Evolutionary conservation across 2,888 invertebrate genomes (phyloP).

Genomic region (Noctuana brunneofusca): DNA sequence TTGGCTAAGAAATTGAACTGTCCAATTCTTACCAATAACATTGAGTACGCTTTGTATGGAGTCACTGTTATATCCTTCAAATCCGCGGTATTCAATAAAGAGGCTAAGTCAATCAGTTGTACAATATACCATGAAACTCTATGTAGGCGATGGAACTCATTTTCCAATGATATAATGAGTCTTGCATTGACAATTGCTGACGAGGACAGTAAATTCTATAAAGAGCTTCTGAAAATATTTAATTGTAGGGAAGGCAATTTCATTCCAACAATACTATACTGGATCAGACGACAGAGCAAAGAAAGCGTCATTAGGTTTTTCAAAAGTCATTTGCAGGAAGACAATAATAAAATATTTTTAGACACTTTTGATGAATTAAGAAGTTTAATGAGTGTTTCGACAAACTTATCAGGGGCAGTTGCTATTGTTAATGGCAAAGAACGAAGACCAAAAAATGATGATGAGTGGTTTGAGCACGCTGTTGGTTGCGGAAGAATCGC

Average conservation of each 20-base stretch:
- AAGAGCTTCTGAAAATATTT: conserved; percentile 35
- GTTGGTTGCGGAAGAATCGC: conserved; percentile 44
- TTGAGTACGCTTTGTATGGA: conserved; percentile 45
- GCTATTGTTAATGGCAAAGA: neutral
- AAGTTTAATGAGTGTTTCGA: neutral
- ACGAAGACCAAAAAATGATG: neutral
- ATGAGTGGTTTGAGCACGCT: conserved; percentile 42
- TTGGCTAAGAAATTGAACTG: conserved; percentile 43
- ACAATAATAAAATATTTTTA: neutral
- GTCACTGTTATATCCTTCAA: conserved; percentile 16
- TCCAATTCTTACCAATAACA: conserved; percentile 46
- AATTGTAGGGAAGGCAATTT: conserved; percentile 23
- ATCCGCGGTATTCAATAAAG: conserved; percentile 28
- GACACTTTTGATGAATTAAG: neutral
- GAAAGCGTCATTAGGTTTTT: conserved; percentile 15
- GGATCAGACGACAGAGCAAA: conserved; percentile 35
- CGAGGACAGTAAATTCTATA: conserved; percentile 36
- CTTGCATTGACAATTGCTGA: conserved; percentile 38
- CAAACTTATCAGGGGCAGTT: neutral
- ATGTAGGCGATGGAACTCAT: conserved; percentile 1
- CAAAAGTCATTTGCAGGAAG: neutral
- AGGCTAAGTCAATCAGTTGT: conserved; percentile 6
- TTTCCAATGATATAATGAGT: conserved; percentile 32
- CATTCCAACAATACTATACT: conserved; percentile 29
- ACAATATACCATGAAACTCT: neutral